Percentiles rank a stretch among this genome's conserved stretches.
phyloP scores from a whole-genome alignment of 2,888 invertebrate species.

The Dendrolimus houi region DNA sequence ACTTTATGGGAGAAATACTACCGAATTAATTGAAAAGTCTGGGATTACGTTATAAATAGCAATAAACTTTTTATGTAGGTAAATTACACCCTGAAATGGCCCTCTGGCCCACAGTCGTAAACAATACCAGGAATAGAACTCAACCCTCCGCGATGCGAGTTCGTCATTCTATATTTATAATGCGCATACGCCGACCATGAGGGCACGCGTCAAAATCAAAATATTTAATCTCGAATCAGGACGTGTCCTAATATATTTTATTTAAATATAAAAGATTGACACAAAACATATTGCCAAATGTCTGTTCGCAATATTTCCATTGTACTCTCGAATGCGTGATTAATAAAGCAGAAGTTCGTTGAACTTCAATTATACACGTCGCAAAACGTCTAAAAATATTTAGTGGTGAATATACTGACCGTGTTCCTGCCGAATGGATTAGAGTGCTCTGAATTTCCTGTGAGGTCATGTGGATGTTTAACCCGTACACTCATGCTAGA shows the following conservation, averaged over 20 bases:
- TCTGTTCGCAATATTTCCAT: neutral
- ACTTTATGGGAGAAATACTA: too few species aligned
- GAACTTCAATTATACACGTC: slow-evolving; percentile 34
- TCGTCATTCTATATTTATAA: slow-evolving; percentile 51
- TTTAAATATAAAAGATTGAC: neutral
- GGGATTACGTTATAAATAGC: neutral
- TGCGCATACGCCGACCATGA: slow-evolving; percentile 26
- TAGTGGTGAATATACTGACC: slow-evolving; percentile 59
- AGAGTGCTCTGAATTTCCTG: slow-evolving; percentile 55
- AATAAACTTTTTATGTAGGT: neutral
- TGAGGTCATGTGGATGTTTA: slow-evolving; percentile 18
- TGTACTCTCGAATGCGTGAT: neutral
- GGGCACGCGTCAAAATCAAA: slow-evolving; percentile 44
- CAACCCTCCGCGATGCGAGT: slow-evolving; percentile 50
- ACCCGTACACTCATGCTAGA: neutral
- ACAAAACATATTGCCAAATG: neutral
- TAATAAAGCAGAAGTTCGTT: slow-evolving; percentile 31
- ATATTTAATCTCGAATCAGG: slow-evolving; percentile 25
- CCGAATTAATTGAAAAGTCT: too few species aligned
- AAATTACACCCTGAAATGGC: slow-evolving; percentile 4
- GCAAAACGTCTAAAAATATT: slow-evolving; percentile 63
- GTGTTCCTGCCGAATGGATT: slow-evolving; percentile 41
- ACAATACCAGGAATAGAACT: slow-evolving; percentile 48
- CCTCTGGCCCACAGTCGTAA: slow-evolving; percentile 13
- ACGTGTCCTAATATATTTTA: slow-evolving; percentile 14